phyloP scores from a whole-genome alignment of 2,797 vertebrate genomes.

The Tauraco hartlaubi region DNA sequence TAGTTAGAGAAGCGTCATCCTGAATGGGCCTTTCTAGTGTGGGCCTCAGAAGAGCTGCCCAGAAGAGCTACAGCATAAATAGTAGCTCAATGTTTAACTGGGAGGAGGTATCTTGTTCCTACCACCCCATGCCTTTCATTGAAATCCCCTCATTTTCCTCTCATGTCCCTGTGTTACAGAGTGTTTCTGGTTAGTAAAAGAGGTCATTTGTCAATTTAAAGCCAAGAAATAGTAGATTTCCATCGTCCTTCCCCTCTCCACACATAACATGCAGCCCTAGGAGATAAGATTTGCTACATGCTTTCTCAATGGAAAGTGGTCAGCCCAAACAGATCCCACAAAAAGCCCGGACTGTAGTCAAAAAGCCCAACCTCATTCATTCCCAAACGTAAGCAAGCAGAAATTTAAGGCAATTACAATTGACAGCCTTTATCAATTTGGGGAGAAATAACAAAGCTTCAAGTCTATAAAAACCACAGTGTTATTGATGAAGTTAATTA shows the following conservation, averaged over 20 bases:
- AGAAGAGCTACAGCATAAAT: background rate
- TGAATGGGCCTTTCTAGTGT: background rate
- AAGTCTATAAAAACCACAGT: background rate
- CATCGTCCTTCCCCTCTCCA: background rate
- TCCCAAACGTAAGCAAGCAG: background rate
- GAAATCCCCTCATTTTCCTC: background rate
- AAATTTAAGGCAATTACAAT: background rate
- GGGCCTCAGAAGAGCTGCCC: background rate
- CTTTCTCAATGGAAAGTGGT: background rate
- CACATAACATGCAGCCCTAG: background rate
- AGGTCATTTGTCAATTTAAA: background rate
- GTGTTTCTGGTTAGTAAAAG: background rate
- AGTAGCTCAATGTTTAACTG: background rate
- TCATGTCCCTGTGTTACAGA: accelerated
- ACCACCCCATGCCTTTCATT: background rate
- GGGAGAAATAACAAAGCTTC: background rate
- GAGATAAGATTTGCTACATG: background rate
- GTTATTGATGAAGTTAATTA: background rate
- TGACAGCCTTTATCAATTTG: background rate
- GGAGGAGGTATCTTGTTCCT: background rate
- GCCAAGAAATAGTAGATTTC: background rate
- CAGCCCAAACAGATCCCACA: background rate
- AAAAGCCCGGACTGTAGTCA: background rate
- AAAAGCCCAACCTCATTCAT: background rate
- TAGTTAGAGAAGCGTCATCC: background rate